phyloP scores from a whole-genome alignment of 2,797 vertebrate genomes.

The Pangasius macronema region DNA sequence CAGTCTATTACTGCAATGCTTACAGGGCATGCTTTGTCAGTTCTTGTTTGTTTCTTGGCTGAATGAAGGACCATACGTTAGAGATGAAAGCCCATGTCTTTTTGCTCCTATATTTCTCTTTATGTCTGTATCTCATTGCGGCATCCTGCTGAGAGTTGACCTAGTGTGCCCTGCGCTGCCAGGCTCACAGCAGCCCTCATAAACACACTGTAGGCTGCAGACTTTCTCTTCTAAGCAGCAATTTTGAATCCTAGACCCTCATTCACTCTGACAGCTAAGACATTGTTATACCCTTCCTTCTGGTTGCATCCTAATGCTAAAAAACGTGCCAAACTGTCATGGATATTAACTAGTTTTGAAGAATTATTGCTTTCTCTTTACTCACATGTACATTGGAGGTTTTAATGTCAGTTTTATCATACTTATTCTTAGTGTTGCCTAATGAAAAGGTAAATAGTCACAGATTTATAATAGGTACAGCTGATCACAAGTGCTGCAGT shows the following conservation, averaged over 20 bases:
- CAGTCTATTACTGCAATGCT: conserved; percentile 23
- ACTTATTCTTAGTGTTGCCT: neutral
- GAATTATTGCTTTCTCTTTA: neutral
- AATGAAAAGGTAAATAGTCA: neutral
- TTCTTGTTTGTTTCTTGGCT: conserved; percentile 2
- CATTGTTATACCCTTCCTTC: conserved; percentile 20
- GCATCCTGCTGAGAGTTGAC: conserved; percentile 41
- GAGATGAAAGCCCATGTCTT: conserved; percentile 5
- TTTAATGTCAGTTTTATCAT: neutral
- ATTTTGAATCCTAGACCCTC: conserved; percentile 32
- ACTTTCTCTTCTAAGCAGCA: conserved; percentile 29
- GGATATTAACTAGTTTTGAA: neutral
- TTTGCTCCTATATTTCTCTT: neutral
- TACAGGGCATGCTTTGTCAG: conserved; percentile 12
- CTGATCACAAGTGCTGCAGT: neutral
- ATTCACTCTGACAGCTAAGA: conserved; percentile 44
- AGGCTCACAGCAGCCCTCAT: conserved; percentile 13
- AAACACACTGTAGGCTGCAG: conserved; percentile 22
- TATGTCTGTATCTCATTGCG: conserved; percentile 15
- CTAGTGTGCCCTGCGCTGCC: conserved; percentile 25
- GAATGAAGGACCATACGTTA: neutral
- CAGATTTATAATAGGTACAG: neutral
- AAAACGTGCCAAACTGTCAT: neutral
- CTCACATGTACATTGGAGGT: neutral
- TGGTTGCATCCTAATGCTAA: conserved; percentile 20